Percentiles rank a stretch among this genome's conserved stretches.
phyloP scores from a whole-genome alignment of 2,797 vertebrate genomes.

The Sebastes elongatus region DNA sequence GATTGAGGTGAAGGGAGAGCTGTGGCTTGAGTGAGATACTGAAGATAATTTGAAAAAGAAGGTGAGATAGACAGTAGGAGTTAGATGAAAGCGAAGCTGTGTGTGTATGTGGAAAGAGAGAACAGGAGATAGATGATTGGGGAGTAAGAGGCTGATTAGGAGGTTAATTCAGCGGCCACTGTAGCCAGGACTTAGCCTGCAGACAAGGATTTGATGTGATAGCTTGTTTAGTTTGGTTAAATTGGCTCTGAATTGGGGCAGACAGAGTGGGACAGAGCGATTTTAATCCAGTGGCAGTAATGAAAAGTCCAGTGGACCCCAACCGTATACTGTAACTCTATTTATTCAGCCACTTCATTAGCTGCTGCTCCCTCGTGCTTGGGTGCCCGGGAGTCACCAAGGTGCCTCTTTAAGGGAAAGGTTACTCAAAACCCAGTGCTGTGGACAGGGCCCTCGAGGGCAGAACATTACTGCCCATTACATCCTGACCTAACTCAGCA shows the following conservation, averaged over 20 bases:
- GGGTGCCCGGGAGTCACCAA: constrained; percentile 57
- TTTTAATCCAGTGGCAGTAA: constrained; percentile 78
- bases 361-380: constrained; percentile 34
- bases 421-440: constrained; percentile 72
- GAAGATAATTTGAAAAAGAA: constrained; percentile 51
- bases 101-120: constrained; percentile 40
- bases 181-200: constrained; percentile 62
- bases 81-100: constrained; percentile 43
- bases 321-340: constrained; percentile 71
- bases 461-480: constrained; percentile 79
- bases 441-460: constrained; percentile 65
- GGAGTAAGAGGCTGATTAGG: constrained; percentile 68
- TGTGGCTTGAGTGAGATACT: constrained; percentile 55
- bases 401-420: constrained; percentile 76
- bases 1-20: constrained; percentile 55
- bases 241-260: constrained; percentile 73
- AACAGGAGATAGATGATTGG: constrained; percentile 67
- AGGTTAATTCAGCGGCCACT: constrained; percentile 74
- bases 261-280: constrained; percentile 70
- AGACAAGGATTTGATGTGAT: constrained; percentile 79
- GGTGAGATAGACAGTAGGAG: constrained; percentile 45
- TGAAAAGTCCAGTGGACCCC: constrained; percentile 73
- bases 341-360: constrained; percentile 79
- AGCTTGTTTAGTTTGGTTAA: constrained; percentile 81
- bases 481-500: constrained; percentile 82